Base-by-base conservation (phyloP, 2,888 invertebrate genomes). In the Drosophila neotestacea region DNA sequence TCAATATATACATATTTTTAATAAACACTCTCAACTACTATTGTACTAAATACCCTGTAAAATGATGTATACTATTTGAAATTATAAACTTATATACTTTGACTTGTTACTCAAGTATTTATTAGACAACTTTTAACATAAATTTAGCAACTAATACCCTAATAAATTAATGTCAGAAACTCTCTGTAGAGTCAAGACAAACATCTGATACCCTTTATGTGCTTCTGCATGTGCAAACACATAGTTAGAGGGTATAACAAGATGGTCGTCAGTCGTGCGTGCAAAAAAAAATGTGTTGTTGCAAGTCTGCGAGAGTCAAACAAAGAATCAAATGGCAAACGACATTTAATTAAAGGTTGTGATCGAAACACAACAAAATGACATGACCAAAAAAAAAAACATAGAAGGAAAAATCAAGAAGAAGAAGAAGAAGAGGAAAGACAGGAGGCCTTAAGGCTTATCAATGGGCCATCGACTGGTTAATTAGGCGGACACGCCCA, bases 331-430 rank as follows among this genome's bases (percentile, higher is more conserved):
- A 86, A 83, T 67, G 73, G 60, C 84, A 77, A 86, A 67, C 55
- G 81, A 80, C 86, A 86, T 86, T 81, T 81, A 85, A 81, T 81
- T 81, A 85, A 85, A 72, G 77, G 58, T 65, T 56, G 36, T 50
- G 34, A 58, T 58, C 54, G 44, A 13, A 55, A 59, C n/a, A 50
- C 48, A 63, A 65, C 47, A 42, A 47, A 32, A 9, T 36, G n/a
- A 22, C 7, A 39, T 1, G 22, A 22, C 22, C 10, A 44, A 50
- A 59, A 11, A 39, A 39, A 13, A 48, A 13, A 48, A 22, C 9
- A 32, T 6, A 6, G 22, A 42, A 10, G 42, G 4, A 22, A 42
- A 42, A 42, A 42, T 38, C n/a, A 13, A 41, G 27, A 50, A 32
- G 16, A 46, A 10, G 10, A 36, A 22, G 32, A 16, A 1, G 9